A percentile compares a stretch with the other conserved stretches of the same genome.
phyloP scores from a whole-genome alignment of 1,140 invertebrate species.

The Diabrotica virgifera region DNA sequence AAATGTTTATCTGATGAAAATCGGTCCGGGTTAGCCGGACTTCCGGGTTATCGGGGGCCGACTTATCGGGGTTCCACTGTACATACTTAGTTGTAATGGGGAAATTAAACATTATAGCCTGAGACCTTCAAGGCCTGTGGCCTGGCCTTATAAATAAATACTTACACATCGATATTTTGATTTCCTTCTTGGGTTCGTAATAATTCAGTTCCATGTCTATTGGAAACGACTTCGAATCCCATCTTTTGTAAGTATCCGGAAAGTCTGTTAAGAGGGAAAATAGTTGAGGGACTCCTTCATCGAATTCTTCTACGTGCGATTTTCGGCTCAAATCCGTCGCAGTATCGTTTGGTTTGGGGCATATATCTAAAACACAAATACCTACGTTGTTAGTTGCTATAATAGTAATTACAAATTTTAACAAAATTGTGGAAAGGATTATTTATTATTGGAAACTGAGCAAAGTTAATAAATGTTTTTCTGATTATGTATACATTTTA shows the following conservation, averaged over 20 bases:
- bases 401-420: no score
- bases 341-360: constrained; percentile 79
- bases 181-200: constrained; percentile 57
- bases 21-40: no score
- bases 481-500: no score
- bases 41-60: no score
- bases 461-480: no score
- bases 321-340: constrained; percentile 63
- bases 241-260: constrained; percentile 68
- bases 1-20: no score
- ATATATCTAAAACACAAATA: constrained; percentile 68
- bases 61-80: no score
- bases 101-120: background rate
- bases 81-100: no score
- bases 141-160: constrained; percentile 33
- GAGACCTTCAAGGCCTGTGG: background rate
- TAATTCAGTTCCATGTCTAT: constrained; percentile 61
- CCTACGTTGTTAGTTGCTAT: background rate
- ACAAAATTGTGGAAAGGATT: no score
- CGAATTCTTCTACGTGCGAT: constrained; percentile 84
- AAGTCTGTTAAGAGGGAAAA: constrained; percentile 79
- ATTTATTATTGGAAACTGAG: no score
- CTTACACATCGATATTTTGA: constrained; percentile 69
- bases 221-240: constrained; percentile 76
- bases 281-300: constrained; percentile 75